Evolutionary conservation across 2,113 vertebrate species (phyloP).

Genomic region (Setophaga coronata): DNA sequence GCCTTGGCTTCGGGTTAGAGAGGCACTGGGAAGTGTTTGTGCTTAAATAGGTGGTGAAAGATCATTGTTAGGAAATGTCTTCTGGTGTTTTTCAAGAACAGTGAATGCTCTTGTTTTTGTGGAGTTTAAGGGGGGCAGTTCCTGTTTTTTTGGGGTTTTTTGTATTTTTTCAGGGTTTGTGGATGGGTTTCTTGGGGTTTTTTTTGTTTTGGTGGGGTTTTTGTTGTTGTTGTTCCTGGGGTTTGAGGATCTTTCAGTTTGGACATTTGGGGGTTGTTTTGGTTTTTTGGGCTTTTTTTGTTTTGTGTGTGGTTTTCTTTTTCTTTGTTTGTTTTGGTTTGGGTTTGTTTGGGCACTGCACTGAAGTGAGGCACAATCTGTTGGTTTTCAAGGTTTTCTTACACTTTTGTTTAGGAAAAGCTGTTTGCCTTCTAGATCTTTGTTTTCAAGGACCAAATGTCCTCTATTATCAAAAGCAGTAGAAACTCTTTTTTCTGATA

Average conservation of each 20-base stretch:
- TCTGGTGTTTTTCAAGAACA: neutral
- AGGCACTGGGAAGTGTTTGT: neutral
- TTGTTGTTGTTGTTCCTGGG: neutral
- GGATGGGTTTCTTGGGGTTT: neutral
- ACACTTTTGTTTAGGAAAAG: neutral
- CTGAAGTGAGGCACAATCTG: neutral
- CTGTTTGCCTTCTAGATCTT: neutral
- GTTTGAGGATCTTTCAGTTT: neutral
- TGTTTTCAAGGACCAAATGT: neutral
- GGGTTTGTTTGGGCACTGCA: neutral
- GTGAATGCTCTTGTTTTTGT: neutral
- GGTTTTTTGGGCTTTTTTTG: too few relatives aligned
- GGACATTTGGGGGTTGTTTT: neutral
- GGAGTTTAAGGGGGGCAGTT: neutral
- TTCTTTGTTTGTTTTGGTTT: neutral
- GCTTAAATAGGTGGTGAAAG: neutral
- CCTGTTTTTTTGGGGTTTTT: neutral
- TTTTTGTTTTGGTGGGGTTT: neutral
- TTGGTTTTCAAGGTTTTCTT: neutral
- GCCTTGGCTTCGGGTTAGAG: neutral
- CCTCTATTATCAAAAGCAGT: neutral
- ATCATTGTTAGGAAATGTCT: neutral
- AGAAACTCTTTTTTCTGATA: neutral
- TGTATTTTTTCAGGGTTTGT: neutral
- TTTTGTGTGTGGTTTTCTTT: neutral